phyloP scores from a whole-genome alignment of 2,888 invertebrate genomes.

The Dynastes tityus region DNA sequence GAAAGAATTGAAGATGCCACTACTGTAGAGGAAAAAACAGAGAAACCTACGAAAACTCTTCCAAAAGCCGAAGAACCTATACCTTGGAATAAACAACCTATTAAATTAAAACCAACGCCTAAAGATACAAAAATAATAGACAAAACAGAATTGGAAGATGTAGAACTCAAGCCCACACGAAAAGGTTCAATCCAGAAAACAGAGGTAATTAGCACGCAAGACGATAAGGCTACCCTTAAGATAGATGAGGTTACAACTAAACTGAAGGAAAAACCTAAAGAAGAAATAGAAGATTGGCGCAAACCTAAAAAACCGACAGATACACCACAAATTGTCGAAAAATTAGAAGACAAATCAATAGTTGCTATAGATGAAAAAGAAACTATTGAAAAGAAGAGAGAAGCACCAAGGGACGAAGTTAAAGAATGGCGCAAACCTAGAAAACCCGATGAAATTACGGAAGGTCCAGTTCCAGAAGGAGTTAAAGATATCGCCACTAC shows the following conservation, averaged over 20 bases:
- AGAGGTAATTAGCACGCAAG: conserved; percentile 47
- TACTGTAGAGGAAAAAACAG: not conserved
- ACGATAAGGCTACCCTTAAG: conserved; percentile 48
- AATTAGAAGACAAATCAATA: conserved; percentile 30
- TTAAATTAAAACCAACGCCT: conserved; percentile 74
- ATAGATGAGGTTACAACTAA: conserved; percentile 42
- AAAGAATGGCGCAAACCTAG: conserved; percentile 8
- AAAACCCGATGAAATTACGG: conserved; percentile 20
- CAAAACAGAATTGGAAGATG: conserved; percentile 61
- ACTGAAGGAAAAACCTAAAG: not conserved
- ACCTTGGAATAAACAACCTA: conserved; percentile 60
- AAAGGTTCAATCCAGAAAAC: conserved; percentile 47
- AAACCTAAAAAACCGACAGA: conserved; percentile 39
- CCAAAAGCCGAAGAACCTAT: conserved; percentile 58
- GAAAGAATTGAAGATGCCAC: not conserved
- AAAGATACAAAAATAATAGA: conserved; percentile 64
- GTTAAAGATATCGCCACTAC: not conserved
- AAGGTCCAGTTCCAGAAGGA: not conserved
- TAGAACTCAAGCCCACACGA: conserved; percentile 58
- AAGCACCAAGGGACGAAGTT: conserved; percentile 26
- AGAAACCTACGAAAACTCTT: conserved; percentile 50
- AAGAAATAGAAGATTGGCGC: conserved; percentile 47
- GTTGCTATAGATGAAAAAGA: conserved; percentile 12
- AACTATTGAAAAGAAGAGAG: conserved; percentile 30
- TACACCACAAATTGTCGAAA: conserved; percentile 22